Evolutionary conservation across 2,888 invertebrate genomes (phyloP).

Genomic region (Syrista parreyssii): DNA sequence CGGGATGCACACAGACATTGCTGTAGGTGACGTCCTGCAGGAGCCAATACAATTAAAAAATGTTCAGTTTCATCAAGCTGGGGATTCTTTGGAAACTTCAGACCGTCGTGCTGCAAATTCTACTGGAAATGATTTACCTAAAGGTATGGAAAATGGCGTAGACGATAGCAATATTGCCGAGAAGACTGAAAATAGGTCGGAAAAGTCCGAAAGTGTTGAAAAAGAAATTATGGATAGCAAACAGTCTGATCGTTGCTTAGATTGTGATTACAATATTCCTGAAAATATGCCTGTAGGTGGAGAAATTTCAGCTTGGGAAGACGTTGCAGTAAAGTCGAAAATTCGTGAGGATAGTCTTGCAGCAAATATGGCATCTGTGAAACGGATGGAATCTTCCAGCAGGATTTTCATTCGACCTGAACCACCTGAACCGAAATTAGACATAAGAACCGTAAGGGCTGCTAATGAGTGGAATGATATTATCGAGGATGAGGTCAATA

Average conservation of each 20-base stretch:
- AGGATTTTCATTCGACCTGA: conserved; percentile 47
- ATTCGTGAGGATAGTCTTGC: conserved; percentile 10
- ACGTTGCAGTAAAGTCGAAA: conserved; percentile 35
- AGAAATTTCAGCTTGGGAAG: conserved; percentile 46
- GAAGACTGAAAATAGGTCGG: background rate
- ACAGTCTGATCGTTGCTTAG: background rate
- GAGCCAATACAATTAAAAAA: background rate
- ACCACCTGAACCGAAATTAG: conserved; percentile 43
- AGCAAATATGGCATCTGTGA: background rate
- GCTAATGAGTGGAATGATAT: background rate
- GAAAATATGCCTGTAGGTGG: conserved; percentile 22
- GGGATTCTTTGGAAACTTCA: background rate
- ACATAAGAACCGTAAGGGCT: conserved; percentile 36
- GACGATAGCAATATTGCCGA: background rate
- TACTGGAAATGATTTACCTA: background rate
- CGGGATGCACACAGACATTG: background rate
- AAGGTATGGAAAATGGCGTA: background rate
- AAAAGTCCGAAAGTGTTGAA: background rate
- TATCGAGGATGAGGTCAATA: background rate
- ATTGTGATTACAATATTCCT: conserved; percentile 38
- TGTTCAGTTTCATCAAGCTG: background rate
- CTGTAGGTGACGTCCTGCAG: background rate
- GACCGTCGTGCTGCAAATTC: background rate
- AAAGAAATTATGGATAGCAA: background rate
- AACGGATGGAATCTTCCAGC: background rate